These are phyloP conservation scores for Penaeus indicus DNA, from an alignment of 1,140 invertebrate genomes.

Conservation along the genomic window DNA sequence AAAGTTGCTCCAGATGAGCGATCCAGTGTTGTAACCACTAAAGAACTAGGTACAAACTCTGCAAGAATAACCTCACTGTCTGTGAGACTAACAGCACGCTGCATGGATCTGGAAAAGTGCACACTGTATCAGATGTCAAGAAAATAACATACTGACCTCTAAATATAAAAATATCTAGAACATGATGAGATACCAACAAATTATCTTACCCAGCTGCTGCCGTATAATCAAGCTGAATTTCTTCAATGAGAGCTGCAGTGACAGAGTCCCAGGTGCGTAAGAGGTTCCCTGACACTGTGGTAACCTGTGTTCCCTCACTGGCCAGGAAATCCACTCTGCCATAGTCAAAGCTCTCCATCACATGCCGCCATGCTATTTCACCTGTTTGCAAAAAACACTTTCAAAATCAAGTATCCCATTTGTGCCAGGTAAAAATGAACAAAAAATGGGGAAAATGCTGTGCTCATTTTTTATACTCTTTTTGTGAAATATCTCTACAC, in stretches of 20 bases:
- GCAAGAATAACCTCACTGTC: slow-evolving; percentile 48
- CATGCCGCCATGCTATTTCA: slow-evolving; percentile 55
- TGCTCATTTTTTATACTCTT: too few relatives aligned
- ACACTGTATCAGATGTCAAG: neutral
- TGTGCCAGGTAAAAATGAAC: too few relatives aligned
- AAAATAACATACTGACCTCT: neutral
- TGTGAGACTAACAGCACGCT: slow-evolving; percentile 41
- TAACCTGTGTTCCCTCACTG: slow-evolving; percentile 39
- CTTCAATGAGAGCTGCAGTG: slow-evolving; percentile 42
- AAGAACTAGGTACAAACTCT: slow-evolving; percentile 34
- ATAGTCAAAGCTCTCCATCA: slow-evolving; percentile 39
- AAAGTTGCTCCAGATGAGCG: slow-evolving; percentile 43
- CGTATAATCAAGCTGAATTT: slow-evolving; percentile 43
- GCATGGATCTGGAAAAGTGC: slow-evolving; percentile 6
- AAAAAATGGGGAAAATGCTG: too few relatives aligned
- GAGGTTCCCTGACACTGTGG: slow-evolving; percentile 44
- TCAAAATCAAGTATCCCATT: neutral
- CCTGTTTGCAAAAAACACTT: slow-evolving; percentile 23
- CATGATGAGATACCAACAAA: neutral
- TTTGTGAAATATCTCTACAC: too few relatives aligned
- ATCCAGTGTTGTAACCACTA: slow-evolving; percentile 45
- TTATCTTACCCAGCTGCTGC: slow-evolving; percentile 42
- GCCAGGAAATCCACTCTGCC: slow-evolving; percentile 41
- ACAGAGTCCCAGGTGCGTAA: slow-evolving; percentile 49
- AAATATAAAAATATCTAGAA: neutral